Conservation (phyloP, 2,888 invertebrate genomes). For the Fissipunctia ypsillon region DNA sequence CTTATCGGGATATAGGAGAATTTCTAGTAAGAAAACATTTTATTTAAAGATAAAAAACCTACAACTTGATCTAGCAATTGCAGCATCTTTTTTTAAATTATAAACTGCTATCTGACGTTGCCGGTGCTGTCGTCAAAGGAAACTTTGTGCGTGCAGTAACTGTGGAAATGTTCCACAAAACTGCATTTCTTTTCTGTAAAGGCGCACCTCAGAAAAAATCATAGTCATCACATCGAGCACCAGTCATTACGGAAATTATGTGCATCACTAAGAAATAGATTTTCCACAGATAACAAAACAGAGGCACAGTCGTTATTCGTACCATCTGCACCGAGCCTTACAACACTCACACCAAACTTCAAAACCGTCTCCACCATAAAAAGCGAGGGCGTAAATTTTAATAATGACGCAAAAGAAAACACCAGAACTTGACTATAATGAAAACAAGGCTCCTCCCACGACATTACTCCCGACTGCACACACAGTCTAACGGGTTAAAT, state of each 20-base stretch:
- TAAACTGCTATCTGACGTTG: neutral
- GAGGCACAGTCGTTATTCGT: neutral
- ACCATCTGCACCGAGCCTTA: slow-evolving; percentile 17
- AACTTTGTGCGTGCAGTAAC: neutral
- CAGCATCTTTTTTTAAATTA: neutral
- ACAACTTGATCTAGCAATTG: neutral
- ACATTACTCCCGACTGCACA: slow-evolving; percentile 81
- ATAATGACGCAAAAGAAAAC: slow-evolving; percentile 72
- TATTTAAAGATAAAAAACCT: slow-evolving; percentile 19
- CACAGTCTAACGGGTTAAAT: slow-evolving; percentile 72
- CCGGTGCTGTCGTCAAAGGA: neutral
- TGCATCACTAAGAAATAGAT: neutral
- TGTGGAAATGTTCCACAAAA: neutral
- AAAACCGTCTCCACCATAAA: slow-evolving; percentile 51
- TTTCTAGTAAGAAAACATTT: slow-evolving; percentile 7
- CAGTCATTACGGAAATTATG: neutral
- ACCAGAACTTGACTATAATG: slow-evolving; percentile 67
- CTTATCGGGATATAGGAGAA: slow-evolving; percentile 19
- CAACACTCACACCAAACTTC: slow-evolving; percentile 19
- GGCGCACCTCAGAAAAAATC: neutral
- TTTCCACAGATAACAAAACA: too few relatives aligned
- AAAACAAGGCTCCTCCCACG: slow-evolving; percentile 76
- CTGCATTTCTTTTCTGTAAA: neutral
- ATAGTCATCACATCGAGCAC: neutral
- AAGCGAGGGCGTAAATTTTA: slow-evolving; percentile 65